Evolutionary conservation across 1,140 invertebrate genomes (phyloP).

Genomic region (Venturia canescens): DNA sequence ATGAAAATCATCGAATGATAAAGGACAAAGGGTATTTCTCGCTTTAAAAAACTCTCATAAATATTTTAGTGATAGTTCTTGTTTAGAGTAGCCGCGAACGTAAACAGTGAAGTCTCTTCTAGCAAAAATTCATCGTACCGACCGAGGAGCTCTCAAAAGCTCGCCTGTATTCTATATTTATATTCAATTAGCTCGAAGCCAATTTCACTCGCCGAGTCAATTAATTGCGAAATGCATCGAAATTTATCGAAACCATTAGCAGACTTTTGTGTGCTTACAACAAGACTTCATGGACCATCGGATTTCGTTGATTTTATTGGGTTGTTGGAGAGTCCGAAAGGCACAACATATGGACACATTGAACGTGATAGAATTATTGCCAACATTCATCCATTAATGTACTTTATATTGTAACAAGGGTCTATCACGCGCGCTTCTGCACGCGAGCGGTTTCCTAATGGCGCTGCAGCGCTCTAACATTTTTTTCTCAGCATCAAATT

Average conservation of each 20-base stretch:
- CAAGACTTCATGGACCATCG: neutral
- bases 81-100: no score
- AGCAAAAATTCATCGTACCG: neutral
- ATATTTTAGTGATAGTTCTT: neutral
- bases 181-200: neutral
- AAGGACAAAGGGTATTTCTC: neutral
- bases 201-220: neutral
- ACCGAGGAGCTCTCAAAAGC: neutral
- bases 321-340: neutral
- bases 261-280: neutral
- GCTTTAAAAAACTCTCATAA: no score
- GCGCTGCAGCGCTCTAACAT: no score
- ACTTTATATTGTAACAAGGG: conserved; percentile 1
- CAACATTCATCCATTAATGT: no score
- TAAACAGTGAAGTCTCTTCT: no score
- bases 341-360: neutral
- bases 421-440: no score
- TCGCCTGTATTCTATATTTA: neutral
- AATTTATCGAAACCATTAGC: conserved; percentile 8
- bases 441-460: no score
- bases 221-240: neutral
- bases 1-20: neutral
- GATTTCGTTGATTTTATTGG: neutral
- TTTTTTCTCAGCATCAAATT: no score
- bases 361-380: no score